Evolutionary conservation across 2,797 vertebrate species (phyloP).

Genomic region (Micromesistius poutassou): DNA sequence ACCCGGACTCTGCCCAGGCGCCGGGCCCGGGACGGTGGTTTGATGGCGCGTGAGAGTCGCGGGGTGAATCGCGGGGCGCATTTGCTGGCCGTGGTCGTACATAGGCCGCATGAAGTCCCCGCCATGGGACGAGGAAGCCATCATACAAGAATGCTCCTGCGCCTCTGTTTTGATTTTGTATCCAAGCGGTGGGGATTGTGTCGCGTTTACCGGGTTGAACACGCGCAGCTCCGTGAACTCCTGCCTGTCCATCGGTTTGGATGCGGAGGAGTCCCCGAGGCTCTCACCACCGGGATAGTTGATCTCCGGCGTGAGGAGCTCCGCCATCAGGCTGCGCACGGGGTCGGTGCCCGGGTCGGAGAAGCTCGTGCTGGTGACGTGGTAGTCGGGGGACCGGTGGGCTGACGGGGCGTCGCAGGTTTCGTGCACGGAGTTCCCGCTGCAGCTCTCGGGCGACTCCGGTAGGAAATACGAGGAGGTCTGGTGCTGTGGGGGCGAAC

Average conservation of each 20-base stretch:
- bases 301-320: constrained; percentile 81
- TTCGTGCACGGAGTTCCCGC: constrained; percentile 73
- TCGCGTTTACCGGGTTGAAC: constrained; percentile 39
- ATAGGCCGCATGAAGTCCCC: constrained; percentile 68
- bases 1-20: constrained; percentile 20
- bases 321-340: constrained; percentile 80
- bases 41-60: constrained; percentile 63
- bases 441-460: constrained; percentile 87
- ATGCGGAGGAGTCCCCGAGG: constrained; percentile 43
- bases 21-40: constrained; percentile 13
- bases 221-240: constrained; percentile 83
- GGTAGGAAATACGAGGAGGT: constrained; percentile 77
- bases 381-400: constrained; percentile 50
- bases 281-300: constrained; percentile 53
- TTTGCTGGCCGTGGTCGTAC: constrained; percentile 69
- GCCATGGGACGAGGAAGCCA: constrained; percentile 42
- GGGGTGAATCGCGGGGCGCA: constrained; percentile 48
- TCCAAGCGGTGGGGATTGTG: constrained; percentile 57
- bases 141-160: constrained; percentile 80
- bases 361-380: constrained; percentile 52
- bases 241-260: constrained; percentile 58
- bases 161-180: constrained; percentile 83
- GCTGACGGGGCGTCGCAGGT: constrained; percentile 64
- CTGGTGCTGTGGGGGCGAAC: constrained; percentile 35
- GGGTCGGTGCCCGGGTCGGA: constrained; percentile 51